These are phyloP conservation scores for Matsumurasca onukii DNA, from an alignment of 1,140 invertebrate species.

Conservation along the genomic window DNA sequence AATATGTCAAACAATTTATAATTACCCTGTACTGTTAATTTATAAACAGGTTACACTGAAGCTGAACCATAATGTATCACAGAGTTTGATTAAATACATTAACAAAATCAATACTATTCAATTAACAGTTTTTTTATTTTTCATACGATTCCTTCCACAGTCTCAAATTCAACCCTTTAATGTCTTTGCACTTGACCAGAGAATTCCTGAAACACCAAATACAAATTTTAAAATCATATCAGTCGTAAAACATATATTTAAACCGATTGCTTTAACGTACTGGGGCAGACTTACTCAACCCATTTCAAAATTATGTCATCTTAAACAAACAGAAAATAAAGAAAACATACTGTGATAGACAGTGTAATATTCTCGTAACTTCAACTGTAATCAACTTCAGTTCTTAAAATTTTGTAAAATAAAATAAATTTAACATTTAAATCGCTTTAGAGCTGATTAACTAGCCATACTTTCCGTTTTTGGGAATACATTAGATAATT, in stretches of 20 bases:
- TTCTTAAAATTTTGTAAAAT: no score
- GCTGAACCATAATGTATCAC: no score
- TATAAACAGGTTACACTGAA: no score
- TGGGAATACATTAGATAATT: background rate
- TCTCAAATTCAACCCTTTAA: background rate
- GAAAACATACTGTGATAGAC: background rate
- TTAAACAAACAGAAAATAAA: background rate
- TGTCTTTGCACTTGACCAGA: constrained; percentile 1
- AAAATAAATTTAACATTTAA: no score
- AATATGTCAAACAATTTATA: no score
- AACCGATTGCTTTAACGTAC: constrained; percentile 1
- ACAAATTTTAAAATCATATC: no score
- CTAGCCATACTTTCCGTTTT: background rate
- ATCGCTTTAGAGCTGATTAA: background rate
- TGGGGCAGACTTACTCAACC: background rate
- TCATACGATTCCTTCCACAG: background rate
- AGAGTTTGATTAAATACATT: no score
- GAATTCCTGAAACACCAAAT: constrained; percentile 20
- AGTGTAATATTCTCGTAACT: background rate
- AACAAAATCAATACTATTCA: no score
- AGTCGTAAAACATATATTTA: constrained; percentile 6
- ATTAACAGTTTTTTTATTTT: constrained; percentile 2
- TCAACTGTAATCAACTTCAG: background rate
- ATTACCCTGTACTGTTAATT: no score
- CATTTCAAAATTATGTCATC: background rate